Percentiles rank a stretch among this genome's conserved stretches.
These are phyloP conservation scores for Acrocephalus arundinaceus DNA, from an alignment of 2,113 vertebrate genomes.

Conservation along the genomic window DNA sequence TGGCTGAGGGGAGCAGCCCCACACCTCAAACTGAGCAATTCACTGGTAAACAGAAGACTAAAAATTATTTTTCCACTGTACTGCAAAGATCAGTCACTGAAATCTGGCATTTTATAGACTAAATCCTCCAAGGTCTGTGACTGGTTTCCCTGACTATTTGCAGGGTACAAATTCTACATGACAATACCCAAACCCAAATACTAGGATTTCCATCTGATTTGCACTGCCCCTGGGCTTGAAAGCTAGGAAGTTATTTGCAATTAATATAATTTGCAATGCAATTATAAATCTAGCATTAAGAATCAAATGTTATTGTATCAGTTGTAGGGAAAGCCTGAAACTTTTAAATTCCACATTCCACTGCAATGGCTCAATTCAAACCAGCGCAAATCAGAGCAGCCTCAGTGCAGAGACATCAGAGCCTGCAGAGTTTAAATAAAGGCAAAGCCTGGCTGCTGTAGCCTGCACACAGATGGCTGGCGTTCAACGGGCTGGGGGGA, in stretches of 20 bases:
- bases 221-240: background rate
- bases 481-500: background rate
- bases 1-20: background rate
- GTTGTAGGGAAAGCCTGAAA: background rate
- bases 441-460: background rate
- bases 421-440: slow-evolving; percentile 22
- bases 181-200: background rate
- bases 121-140: background rate
- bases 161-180: background rate
- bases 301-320: background rate
- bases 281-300: background rate
- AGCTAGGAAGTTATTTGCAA: background rate
- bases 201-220: background rate
- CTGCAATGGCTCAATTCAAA: background rate
- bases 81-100: background rate
- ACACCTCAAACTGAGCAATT: background rate
- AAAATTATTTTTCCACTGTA: background rate
- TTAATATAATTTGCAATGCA: background rate
- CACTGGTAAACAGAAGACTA: background rate
- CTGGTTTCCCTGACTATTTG: background rate
- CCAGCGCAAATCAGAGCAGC: background rate
- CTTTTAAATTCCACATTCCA: background rate
- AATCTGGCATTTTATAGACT: background rate
- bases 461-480: background rate
- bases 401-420: background rate